Conservation (phyloP, 2,113 vertebrate species). For the Neogobius melanostomus region DNA sequence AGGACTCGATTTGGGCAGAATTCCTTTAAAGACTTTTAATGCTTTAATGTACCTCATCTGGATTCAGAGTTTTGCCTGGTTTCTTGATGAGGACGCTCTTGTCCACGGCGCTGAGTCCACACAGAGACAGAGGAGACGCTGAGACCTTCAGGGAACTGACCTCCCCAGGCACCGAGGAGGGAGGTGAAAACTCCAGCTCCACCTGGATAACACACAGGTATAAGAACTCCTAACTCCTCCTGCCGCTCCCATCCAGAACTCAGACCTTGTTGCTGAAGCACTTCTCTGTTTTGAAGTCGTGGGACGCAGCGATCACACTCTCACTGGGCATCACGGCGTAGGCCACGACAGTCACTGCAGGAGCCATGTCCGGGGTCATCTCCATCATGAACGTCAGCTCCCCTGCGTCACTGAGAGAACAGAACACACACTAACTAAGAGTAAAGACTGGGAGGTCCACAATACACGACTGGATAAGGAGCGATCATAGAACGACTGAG, state of each 20-base stretch:
- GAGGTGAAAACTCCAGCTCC: constrained; percentile 71
- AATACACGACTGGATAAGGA: too few species aligned
- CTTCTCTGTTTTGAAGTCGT: constrained; percentile 70
- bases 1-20: too few species aligned
- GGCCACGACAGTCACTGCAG: constrained; percentile 69
- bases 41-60: constrained; percentile 61
- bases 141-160: constrained; percentile 58
- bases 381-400: constrained; percentile 70
- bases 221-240: not conserved
- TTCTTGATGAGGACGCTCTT: constrained; percentile 80
- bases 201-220: constrained; percentile 45
- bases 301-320: constrained; percentile 77
- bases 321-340: constrained; percentile 79
- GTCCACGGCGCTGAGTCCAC: constrained; percentile 82
- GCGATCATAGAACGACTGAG: too few species aligned
- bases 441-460: too few species aligned
- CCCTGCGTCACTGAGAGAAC: constrained; percentile 63
- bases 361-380: constrained; percentile 70
- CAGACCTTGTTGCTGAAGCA: constrained; percentile 86
- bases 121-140: constrained; percentile 81
- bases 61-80: constrained; percentile 73
- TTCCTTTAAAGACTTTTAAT: too few species aligned
- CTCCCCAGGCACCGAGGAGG: constrained; percentile 76
- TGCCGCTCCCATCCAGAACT: not conserved
- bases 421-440: too few species aligned